phyloP scores from a whole-genome alignment of 2,113 vertebrate species.

The Macquaria australasica region DNA sequence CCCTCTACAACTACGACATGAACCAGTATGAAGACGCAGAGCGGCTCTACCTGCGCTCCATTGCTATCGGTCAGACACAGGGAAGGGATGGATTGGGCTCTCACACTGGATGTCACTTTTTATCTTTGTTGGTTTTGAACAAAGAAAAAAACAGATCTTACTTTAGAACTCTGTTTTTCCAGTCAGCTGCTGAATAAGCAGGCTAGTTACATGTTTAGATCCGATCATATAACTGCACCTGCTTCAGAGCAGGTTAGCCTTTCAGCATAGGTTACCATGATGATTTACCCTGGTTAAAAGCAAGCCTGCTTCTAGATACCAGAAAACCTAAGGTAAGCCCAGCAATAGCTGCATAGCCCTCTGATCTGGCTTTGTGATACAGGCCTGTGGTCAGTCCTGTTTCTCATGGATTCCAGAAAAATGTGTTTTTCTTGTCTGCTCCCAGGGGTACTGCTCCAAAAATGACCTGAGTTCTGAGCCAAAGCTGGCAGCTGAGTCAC shows the following conservation, averaged over 20 bases:
- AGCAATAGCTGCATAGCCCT: too few relatives aligned
- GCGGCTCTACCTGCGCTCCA: constrained; percentile 97
- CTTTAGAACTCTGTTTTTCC: not conserved
- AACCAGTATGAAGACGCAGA: constrained; percentile 98
- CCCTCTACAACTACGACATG: constrained; percentile 99
- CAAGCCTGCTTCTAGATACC: not conserved
- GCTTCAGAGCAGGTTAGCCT: not conserved
- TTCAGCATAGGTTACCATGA: not conserved
- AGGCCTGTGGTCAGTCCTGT: not conserved
- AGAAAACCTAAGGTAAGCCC: not conserved
- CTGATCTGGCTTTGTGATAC: too few relatives aligned
- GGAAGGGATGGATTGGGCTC: not conserved
- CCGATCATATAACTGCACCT: not conserved
- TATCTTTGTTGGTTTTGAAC: not conserved
- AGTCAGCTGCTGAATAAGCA: not conserved
- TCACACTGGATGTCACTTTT: not conserved
- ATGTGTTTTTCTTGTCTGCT: not conserved
- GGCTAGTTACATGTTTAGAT: not conserved
- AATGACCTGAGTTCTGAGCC: not conserved
- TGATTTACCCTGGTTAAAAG: not conserved
- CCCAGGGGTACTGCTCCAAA: not conserved
- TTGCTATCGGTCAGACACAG: constrained; percentile 91
- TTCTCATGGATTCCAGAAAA: not conserved
- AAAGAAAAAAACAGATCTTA: not conserved
- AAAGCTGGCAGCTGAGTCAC: not conserved